Evolutionary conservation across 1,140 invertebrate genomes (phyloP), one percentile per base, ranked within the genome.

Genomic region (Harpegnathos saltator): DNA sequence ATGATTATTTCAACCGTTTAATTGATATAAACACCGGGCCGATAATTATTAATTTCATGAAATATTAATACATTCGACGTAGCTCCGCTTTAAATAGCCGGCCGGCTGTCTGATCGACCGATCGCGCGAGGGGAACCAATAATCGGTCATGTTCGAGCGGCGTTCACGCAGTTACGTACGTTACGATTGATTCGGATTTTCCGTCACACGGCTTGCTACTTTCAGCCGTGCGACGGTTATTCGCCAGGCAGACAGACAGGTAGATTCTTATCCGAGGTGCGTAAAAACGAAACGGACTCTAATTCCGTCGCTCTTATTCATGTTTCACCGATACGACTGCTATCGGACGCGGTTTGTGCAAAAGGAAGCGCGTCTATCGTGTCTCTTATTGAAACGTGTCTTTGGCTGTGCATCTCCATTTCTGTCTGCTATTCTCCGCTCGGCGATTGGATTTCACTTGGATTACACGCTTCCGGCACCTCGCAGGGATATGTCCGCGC

Each of bases 31-130:
- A 86, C 63, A 82, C 56, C 38, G 48, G 54, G 26, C 12, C 15
- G 54, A 85, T 81, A 71, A 85, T 86, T 72, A 86, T 86, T 84
- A 81, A 73, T 85, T 86, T 85, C 74, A 68, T 81, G 65, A 85
- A 86, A 73, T 85, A 81, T 85, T 84, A 73, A 22, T 66, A 78
- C 38, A 19, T 14, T 69, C 52, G 12, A 22, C 19, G 61, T 54
- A 48, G 15, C 24, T 63, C 50, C 38, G n/a, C 65, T 80, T 80
- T 71, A 80, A 77, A 77, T 66, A 19, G 15, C 52, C 52, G 69
- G 2, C n/a, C 65, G 22, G 44, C 59, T 63, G 33, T 33, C 33
- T 7, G 33, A 33, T 7, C 33, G 33, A 14, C 52, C 52, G 69
- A 5, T 11, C 65, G 24, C 75, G 38, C 63, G 62, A 52, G 73